These are phyloP conservation scores for Nowickia ferox DNA, from an alignment of 2,888 invertebrate species.

Conservation along the genomic window DNA sequence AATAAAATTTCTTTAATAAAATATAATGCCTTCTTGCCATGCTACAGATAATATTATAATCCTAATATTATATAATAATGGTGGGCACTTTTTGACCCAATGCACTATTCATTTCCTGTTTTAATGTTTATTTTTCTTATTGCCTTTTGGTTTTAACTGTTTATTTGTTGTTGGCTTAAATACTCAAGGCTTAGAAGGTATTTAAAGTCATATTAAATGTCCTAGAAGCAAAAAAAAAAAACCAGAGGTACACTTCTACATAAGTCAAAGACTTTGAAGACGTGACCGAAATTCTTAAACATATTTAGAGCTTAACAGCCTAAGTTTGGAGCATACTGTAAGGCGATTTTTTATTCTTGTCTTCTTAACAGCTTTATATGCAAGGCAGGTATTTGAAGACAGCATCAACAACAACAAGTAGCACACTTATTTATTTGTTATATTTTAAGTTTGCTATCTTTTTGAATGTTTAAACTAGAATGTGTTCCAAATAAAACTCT, in stretches of 20 bases:
- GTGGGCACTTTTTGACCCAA: background rate
- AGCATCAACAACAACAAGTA: constrained; percentile 60
- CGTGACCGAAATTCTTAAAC: constrained; percentile 58
- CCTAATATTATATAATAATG: background rate
- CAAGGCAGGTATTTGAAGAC: constrained; percentile 60
- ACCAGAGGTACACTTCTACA: constrained; percentile 15
- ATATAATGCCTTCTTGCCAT: no score
- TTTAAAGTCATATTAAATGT: constrained; percentile 67
- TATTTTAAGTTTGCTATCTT: background rate
- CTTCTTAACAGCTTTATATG: constrained; percentile 30
- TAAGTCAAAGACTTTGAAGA: constrained; percentile 37
- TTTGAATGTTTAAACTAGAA: background rate
- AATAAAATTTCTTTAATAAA: no score
- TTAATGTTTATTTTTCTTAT: background rate
- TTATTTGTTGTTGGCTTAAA: background rate
- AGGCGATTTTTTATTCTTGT: constrained; percentile 6
- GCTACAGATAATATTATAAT: no score
- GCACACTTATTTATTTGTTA: constrained; percentile 65
- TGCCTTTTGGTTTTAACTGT: background rate
- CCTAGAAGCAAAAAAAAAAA: constrained; percentile 48
- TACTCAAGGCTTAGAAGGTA: constrained; percentile 30
- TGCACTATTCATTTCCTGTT: background rate
- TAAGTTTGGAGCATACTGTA: constrained; percentile 4
- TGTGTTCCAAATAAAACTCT: background rate
- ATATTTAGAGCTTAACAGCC: background rate